Base-by-base conservation (phyloP, 2,797 vertebrate genomes). In the Typhlichthys subterraneus region DNA sequence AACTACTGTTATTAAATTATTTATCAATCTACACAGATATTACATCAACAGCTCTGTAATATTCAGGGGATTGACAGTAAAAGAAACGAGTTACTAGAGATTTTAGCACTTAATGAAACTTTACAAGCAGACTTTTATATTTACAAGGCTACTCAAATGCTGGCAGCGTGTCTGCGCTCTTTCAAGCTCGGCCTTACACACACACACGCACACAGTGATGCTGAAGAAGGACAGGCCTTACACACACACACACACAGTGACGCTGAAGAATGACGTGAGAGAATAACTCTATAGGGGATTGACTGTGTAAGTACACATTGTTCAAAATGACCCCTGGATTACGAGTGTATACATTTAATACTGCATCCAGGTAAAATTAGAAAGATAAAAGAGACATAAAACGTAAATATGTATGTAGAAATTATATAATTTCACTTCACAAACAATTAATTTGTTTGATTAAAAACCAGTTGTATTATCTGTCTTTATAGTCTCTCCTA, bases 91-190 rank as follows among this genome's bases (percentile, higher is more conserved):
- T 94, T 94, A 94, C 94, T 94, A 91, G 93, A 93, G 90, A 94
- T 96, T 97, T 96, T 95, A 94, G 94, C 95, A 96, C 95, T 98
- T 98, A 96, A 94, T 97, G 96, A 97, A 96, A 95, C 95, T 98
- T 98, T 97, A 99, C 95, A 97, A 94, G 95, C 93, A 84, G 87
- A 94, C 92, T 97, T 96, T 94, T 95, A 94, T 96, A 95, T 98
- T 98, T 98, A 97, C 96, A 98, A 96, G 95, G 93, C 95, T 90
- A 94, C 94, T 95, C 96, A 96, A 96, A 91, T 92, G 89, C 93
- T 94, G 95, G 94, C 95, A 95, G 92, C 88, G 92, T 91, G 90
- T 94, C 93, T 88, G 89, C 90, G 89, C 33, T 83, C 29, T 62
- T 75, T 79, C 92, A 92, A 92, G 93, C 94, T 93, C 92, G 94